These are phyloP conservation scores for Melierax canorus DNA, from an alignment of 2,113 vertebrate species.

Conservation along the genomic window DNA sequence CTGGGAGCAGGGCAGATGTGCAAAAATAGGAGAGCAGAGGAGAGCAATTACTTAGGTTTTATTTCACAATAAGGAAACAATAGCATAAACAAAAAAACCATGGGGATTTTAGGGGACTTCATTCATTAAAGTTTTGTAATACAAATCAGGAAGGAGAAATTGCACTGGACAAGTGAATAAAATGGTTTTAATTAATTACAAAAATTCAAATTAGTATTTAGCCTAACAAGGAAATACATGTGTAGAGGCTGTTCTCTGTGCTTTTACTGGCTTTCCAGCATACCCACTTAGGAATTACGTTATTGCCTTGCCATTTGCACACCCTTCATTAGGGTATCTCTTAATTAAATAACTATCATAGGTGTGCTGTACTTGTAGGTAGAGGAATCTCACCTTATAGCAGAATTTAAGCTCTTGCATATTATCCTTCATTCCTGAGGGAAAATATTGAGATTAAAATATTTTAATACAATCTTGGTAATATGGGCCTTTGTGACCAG, in stretches of 20 bases:
- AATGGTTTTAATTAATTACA: background rate
- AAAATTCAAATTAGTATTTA: background rate
- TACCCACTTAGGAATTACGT: background rate
- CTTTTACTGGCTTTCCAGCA: background rate
- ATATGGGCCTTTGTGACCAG: background rate
- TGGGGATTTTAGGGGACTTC: background rate
- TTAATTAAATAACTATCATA: constrained; percentile 24
- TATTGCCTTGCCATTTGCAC: background rate
- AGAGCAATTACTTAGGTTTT: background rate
- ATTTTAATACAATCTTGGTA: background rate
- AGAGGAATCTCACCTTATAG: constrained; percentile 13
- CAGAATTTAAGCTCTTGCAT: background rate
- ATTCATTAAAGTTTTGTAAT: background rate
- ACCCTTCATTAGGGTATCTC: background rate
- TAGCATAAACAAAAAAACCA: background rate
- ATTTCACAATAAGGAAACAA: background rate
- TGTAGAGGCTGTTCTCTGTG: background rate
- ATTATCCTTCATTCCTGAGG: background rate
- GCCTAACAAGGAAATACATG: background rate
- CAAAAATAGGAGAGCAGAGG: background rate
- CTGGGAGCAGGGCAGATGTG: background rate
- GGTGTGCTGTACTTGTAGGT: background rate
- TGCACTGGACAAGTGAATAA: background rate
- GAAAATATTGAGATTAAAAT: background rate
- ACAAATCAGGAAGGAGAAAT: background rate